A percentile compares a stretch with the other conserved stretches of the same genome.
These are phyloP conservation scores for Oreotrochilus melanogaster DNA, from an alignment of 2,113 vertebrate genomes.

Conservation along the genomic window DNA sequence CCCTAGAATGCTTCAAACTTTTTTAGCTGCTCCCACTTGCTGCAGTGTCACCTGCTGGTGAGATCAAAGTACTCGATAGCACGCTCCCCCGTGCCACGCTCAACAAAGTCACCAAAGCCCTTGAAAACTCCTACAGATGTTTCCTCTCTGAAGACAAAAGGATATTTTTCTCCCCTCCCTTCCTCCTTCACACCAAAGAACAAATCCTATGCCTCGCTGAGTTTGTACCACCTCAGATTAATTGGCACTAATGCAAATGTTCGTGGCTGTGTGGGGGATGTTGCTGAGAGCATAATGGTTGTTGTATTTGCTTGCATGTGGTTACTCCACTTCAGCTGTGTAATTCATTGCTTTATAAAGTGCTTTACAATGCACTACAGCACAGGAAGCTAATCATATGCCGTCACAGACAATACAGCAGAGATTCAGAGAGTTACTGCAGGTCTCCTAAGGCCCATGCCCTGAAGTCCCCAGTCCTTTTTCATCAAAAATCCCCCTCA, in stretches of 20 bases:
- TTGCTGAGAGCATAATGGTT: constrained; percentile 57
- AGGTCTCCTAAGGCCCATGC: not conserved
- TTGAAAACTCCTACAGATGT: constrained; percentile 58
- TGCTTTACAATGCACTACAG: not conserved
- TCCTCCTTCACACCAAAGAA: constrained; percentile 56
- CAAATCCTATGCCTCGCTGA: constrained; percentile 46
- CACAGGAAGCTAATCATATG: constrained; percentile 21
- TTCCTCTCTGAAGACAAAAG: constrained; percentile 52
- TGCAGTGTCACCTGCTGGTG: constrained; percentile 69
- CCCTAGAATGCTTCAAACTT: constrained; percentile 50
- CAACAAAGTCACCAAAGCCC: constrained; percentile 42
- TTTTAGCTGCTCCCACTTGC: constrained; percentile 68
- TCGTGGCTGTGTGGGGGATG: constrained; percentile 49
- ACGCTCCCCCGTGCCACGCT: constrained; percentile 27
- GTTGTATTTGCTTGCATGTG: constrained; percentile 54
- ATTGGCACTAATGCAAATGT: constrained; percentile 54
- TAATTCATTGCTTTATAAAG: constrained; percentile 54
- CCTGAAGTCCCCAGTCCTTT: constrained; percentile 38
- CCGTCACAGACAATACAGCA: constrained; percentile 10
- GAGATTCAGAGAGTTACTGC: constrained; percentile 1
- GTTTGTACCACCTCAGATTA: constrained; percentile 59
- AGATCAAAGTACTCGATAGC: constrained; percentile 39
- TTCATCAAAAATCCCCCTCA: constrained; percentile 17
- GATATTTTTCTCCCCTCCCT: constrained; percentile 36
- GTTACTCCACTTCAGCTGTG: constrained; percentile 58